Evolutionary conservation across 2,113 vertebrate genomes (phyloP), one percentile per base, ranked within the genome.

Genomic region (Oreochromis tanganicae): DNA sequence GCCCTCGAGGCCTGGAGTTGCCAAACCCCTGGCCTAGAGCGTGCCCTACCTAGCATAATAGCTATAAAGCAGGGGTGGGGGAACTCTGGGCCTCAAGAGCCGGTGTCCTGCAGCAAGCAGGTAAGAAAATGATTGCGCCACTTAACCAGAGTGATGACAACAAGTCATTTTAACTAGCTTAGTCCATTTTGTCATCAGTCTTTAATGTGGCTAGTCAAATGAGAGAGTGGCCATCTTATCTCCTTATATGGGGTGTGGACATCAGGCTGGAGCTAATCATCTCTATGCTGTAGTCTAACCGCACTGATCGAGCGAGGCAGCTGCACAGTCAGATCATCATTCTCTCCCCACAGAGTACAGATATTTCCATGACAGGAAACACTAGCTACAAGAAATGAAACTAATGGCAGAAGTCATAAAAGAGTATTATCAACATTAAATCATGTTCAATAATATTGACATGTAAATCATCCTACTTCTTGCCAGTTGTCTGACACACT

Each of bases 401-500:
- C 57, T 3, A 61, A 16, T 34, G 27, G 1, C 57, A 61, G 2
- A 61, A 61, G 57, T 61, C 57, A 59, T 32, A 61, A 61, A 29
- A 19, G 29, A 6, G 3, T 17, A 61, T 61, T 34, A 61, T 34
- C 10, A 34, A 19, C 0, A 61, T 61, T 19, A 6, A 61, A 61
- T 61, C 57, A 34, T 61, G 0, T 34, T 61, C 9, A 61, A 3
- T 61, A 2, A 61, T 34, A 34, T 34, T 7, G 34, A 34, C 34
- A 61, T 61, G 2, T 61, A 0, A 1, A 32, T 34, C 29, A 0
- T 34, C 29, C 57, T 1, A 0, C 9, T 61, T 61, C 29, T 32
- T 61, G 57, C 57, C 29, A 59, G 57, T 59, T 59, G 57, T 59
- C 9, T 59, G 8, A 59, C 27, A 59, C 57, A 61, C 27, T 61